phyloP scores from a whole-genome alignment of 2,888 invertebrate genomes.

The Hoplodrina ambigua region DNA sequence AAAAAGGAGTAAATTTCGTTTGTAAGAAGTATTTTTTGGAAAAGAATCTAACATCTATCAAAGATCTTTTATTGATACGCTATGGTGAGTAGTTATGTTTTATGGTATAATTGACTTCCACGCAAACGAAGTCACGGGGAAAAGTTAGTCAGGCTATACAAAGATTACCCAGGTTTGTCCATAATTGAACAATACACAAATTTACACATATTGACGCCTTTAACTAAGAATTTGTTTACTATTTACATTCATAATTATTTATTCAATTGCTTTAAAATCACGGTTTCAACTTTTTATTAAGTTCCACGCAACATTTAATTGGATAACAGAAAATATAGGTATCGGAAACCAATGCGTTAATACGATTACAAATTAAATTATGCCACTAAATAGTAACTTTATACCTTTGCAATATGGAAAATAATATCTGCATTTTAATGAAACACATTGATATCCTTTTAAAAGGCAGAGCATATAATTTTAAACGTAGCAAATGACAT shows the following conservation, averaged over 20 bases:
- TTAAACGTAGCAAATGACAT: background rate
- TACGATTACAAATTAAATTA: constrained; percentile 10
- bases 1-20: too few species aligned
- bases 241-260: background rate
- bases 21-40: too few species aligned
- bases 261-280: constrained; percentile 3
- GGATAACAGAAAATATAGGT: constrained; percentile 38
- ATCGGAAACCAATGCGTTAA: constrained; percentile 35
- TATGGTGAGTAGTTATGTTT: too few species aligned
- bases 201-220: too few species aligned
- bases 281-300: constrained; percentile 10
- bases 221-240: too few species aligned
- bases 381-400: constrained; percentile 1
- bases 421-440: background rate
- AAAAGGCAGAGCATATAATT: constrained; percentile 39
- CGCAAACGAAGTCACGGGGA: too few species aligned
- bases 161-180: too few species aligned
- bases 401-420: background rate
- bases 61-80: too few species aligned
- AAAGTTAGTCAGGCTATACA: too few species aligned
- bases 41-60: too few species aligned
- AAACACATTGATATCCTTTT: constrained; percentile 23
- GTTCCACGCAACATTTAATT: constrained; percentile 42
- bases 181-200: too few species aligned
- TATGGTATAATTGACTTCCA: too few species aligned